Percentiles rank a stretch among this genome's conserved stretches.
Evolutionary conservation across 2,888 invertebrate species (phyloP).

Genomic region (Periphyllus acericola): DNA sequence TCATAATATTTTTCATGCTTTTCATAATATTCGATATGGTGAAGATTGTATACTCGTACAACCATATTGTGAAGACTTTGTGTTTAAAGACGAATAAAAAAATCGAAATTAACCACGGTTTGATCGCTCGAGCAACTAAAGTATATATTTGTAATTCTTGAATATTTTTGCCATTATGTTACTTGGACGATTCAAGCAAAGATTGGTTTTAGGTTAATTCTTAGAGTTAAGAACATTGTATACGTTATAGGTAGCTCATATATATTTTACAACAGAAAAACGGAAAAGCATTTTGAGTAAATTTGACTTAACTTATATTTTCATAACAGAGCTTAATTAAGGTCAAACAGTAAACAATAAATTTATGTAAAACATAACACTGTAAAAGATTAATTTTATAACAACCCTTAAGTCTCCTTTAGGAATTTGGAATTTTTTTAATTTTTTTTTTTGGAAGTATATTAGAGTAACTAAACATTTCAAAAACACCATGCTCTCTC

Average conservation of each 20-base stretch:
- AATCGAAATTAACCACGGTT: too few species aligned
- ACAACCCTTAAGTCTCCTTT: neutral
- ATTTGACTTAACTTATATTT: conserved; percentile 24
- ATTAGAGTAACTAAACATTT: neutral
- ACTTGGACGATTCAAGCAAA: too few species aligned
- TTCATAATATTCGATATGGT: too few species aligned
- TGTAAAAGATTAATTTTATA: neutral
- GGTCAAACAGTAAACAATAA: neutral
- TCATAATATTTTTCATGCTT: too few species aligned
- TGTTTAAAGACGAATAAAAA: too few species aligned
- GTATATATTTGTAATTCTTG: too few species aligned
- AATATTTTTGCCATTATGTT: too few species aligned
- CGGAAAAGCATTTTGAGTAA: neutral
- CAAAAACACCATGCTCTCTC: too few species aligned
- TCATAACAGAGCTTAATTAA: neutral
- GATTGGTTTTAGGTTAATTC: too few species aligned
- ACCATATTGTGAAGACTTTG: too few species aligned
- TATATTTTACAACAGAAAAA: neutral
- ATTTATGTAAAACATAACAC: neutral
- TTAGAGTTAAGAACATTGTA: neutral
- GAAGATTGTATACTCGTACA: too few species aligned
- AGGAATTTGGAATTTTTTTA: neutral
- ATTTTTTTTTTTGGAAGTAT: neutral
- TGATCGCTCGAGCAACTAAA: too few species aligned
- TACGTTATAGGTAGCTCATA: neutral